phyloP scores from a whole-genome alignment of 2,888 invertebrate species.

The Agonum fuliginosum region DNA sequence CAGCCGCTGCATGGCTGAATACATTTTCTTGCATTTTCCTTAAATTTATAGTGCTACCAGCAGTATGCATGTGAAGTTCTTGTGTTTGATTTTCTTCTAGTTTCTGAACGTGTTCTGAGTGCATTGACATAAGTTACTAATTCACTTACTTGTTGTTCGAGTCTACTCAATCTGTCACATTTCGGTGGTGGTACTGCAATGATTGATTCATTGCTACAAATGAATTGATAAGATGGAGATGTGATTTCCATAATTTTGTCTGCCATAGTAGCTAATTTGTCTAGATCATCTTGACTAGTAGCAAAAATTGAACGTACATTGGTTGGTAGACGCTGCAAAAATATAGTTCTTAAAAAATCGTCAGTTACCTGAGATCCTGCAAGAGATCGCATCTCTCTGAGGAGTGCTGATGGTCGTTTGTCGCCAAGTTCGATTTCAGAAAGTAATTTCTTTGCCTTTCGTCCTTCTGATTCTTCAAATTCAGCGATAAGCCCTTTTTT shows the following conservation, averaged over 20 bases:
- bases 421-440: slow-evolving; percentile 63
- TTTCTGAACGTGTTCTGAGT: neutral
- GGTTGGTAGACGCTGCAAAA: slow-evolving; percentile 61
- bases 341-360: slow-evolving; percentile 62
- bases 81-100: slow-evolving; percentile 5
- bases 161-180: neutral
- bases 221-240: neutral
- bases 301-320: slow-evolving; percentile 61
- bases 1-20: slow-evolving; percentile 25
- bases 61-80: neutral
- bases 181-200: neutral
- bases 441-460: neutral
- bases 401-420: slow-evolving; percentile 63
- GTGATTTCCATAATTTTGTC: slow-evolving; percentile 12
- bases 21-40: slow-evolving; percentile 42
- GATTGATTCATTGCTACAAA: neutral
- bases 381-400: slow-evolving; percentile 63
- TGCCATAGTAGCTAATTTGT: neutral
- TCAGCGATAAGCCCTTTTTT: neutral
- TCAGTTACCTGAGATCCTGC: slow-evolving; percentile 61
- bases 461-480: slow-evolving; percentile 5
- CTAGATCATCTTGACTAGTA: slow-evolving; percentile 53
- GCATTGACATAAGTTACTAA: neutral
- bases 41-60: slow-evolving; percentile 43
- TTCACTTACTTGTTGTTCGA: neutral